phyloP scores from a whole-genome alignment of 2,113 vertebrate species.

The Lophotis ruficrista region DNA sequence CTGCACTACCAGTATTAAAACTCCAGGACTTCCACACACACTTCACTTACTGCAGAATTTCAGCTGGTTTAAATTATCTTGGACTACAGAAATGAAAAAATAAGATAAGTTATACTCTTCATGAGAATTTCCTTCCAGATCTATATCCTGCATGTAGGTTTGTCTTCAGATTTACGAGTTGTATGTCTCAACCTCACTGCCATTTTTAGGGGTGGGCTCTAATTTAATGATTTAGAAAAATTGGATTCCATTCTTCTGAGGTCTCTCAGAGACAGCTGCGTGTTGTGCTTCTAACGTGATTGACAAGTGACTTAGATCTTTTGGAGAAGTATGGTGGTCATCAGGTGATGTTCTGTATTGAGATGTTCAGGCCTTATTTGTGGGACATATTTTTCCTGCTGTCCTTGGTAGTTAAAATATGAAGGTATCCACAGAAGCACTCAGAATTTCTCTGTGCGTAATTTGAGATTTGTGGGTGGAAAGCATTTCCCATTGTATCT shows the following conservation, averaged over 20 bases:
- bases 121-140: neutral
- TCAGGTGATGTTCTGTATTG: neutral
- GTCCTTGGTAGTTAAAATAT: neutral
- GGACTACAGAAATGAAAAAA: neutral
- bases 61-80: neutral
- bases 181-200: neutral
- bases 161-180: neutral
- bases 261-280: neutral
- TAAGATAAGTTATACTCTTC: neutral
- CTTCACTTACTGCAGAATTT: neutral
- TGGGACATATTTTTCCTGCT: neutral
- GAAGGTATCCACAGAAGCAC: neutral
- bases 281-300: neutral
- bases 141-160: neutral
- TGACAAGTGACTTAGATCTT: neutral
- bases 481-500: neutral
- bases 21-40: neutral
- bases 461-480: neutral
- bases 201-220: neutral
- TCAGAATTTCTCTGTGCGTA: neutral
- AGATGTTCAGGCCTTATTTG: neutral
- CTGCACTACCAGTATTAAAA: neutral
- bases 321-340: neutral
- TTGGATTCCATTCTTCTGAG: neutral
- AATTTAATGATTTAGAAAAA: neutral